Evolutionary conservation across 35 echinoderm and acorn worm species (phyloP).

Genomic region (Holothuria glaberrima): DNA sequence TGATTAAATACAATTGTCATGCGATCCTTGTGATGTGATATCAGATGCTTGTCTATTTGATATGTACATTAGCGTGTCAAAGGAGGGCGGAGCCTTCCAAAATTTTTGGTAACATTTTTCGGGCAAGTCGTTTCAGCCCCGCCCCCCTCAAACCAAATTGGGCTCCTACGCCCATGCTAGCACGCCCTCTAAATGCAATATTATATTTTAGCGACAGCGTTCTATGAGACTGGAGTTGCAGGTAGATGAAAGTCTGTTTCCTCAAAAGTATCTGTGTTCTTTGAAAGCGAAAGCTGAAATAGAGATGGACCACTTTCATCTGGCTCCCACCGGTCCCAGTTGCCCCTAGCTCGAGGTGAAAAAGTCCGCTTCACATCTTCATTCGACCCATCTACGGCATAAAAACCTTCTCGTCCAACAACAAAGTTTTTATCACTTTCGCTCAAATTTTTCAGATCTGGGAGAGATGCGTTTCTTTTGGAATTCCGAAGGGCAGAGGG

Average conservation of each 20-base stretch:
- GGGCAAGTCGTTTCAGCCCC: too few relatives aligned
- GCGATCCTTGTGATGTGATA: too few relatives aligned
- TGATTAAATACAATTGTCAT: too few relatives aligned
- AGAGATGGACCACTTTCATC: background rate
- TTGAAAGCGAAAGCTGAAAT: background rate
- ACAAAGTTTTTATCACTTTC: background rate
- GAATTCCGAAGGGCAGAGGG: background rate
- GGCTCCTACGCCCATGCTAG: too few relatives aligned
- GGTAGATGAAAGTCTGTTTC: conserved; percentile 26
- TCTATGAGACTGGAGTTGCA: background rate
- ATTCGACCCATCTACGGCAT: background rate
- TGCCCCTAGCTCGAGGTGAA: background rate
- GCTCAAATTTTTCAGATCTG: conserved; percentile 11
- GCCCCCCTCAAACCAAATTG: too few relatives aligned
- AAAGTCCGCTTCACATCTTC: background rate
- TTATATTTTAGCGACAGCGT: too few relatives aligned
- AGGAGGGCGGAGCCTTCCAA: too few relatives aligned
- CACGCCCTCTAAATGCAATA: too few relatives aligned
- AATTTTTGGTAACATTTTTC: too few relatives aligned
- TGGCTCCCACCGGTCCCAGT: background rate
- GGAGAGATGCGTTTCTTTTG: background rate
- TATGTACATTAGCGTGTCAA: too few relatives aligned
- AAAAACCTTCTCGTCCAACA: background rate
- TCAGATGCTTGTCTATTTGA: too few relatives aligned
- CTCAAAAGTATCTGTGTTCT: conserved; percentile 5